These are phyloP conservation scores for Adoxophyes honmai DNA, from an alignment of 1,140 invertebrate genomes.

Conservation along the genomic window DNA sequence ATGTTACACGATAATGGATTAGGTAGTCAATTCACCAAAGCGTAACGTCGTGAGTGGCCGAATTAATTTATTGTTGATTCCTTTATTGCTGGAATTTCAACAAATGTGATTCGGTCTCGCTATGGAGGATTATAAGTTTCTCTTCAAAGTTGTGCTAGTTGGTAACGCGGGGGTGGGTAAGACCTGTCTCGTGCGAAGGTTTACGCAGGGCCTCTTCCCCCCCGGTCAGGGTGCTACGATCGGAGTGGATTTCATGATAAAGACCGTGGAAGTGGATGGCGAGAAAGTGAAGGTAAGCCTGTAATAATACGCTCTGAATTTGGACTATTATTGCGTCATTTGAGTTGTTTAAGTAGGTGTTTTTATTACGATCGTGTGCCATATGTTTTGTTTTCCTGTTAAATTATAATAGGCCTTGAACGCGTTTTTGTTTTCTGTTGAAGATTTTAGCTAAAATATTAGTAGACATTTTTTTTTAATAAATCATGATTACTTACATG, in stretches of 20 bases:
- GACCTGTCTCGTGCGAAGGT: constrained; percentile 93
- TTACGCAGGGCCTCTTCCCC: constrained; percentile 95
- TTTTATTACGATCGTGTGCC: not conserved
- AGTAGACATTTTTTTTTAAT: no score
- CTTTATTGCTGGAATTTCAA: constrained; percentile 39
- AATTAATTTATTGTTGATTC: constrained; percentile 50
- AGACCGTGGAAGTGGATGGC: constrained; percentile 98
- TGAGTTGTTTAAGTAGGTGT: constrained; percentile 11
- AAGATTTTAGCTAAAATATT: no score
- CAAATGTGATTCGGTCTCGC: constrained; percentile 61
- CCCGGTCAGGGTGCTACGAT: constrained; percentile 99
- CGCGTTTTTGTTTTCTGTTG: no score
- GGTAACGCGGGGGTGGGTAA: constrained; percentile 97
- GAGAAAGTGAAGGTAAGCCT: constrained; percentile 95
- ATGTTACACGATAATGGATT: constrained; percentile 52
- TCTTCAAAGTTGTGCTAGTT: constrained; percentile 98
- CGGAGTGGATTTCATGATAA: constrained; percentile 99
- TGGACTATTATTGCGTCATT: constrained; percentile 31
- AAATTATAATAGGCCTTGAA: no score
- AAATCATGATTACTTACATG: no score
- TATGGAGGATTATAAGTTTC: constrained; percentile 99
- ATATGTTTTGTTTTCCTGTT: constrained; percentile 14
- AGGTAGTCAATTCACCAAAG: constrained; percentile 60
- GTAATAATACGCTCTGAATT: constrained; percentile 18
- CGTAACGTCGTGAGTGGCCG: constrained; percentile 50